A percentile compares a stretch with the other conserved stretches of the same genome.
These are phyloP conservation scores for Lapara coniferarum DNA, from an alignment of 2,888 invertebrate species.

Conservation along the genomic window DNA sequence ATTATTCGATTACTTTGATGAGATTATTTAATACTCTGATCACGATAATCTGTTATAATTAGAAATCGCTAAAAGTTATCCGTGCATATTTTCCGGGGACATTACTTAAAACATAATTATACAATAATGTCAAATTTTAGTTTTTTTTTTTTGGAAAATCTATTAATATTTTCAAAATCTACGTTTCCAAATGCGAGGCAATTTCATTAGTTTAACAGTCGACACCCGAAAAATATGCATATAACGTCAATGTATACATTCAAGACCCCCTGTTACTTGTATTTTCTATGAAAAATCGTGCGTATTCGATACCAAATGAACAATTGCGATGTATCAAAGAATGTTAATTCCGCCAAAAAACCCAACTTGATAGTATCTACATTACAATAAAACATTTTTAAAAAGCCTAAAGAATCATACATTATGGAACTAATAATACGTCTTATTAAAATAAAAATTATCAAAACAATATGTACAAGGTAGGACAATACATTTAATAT, in stretches of 20 bases:
- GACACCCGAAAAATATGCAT: conserved; percentile 66
- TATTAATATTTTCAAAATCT: conserved; percentile 81
- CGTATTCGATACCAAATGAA: conserved; percentile 37
- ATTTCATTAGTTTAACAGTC: conserved; percentile 76
- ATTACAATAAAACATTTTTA: conserved; percentile 59
- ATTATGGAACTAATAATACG: conserved; percentile 78
- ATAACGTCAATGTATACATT: conserved; percentile 47
- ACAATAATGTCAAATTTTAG: conserved; percentile 70
- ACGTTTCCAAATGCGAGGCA: conserved; percentile 83
- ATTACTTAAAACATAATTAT: conserved; percentile 69
- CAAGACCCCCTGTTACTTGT: conserved; percentile 77
- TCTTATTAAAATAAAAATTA: conserved; percentile 75
- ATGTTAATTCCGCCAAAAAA: conserved; percentile 72
- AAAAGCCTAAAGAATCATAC: conserved; percentile 72
- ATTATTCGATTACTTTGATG: conserved; percentile 12
- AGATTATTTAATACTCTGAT: conserved; percentile 22
- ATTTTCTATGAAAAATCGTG: conserved; percentile 59
- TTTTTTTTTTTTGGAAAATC: conserved; percentile 77
- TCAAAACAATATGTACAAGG: conserved; percentile 81
- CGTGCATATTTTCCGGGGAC: conserved; percentile 67
- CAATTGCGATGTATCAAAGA: conserved; percentile 48
- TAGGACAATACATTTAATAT: conserved; percentile 63
- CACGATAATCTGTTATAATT: conserved; percentile 8
- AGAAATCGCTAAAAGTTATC: conserved; percentile 37
- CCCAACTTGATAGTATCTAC: conserved; percentile 65